phyloP scores from a whole-genome alignment of 2,113 vertebrate genomes.

The Boulengeromyrus knoepffleri region DNA sequence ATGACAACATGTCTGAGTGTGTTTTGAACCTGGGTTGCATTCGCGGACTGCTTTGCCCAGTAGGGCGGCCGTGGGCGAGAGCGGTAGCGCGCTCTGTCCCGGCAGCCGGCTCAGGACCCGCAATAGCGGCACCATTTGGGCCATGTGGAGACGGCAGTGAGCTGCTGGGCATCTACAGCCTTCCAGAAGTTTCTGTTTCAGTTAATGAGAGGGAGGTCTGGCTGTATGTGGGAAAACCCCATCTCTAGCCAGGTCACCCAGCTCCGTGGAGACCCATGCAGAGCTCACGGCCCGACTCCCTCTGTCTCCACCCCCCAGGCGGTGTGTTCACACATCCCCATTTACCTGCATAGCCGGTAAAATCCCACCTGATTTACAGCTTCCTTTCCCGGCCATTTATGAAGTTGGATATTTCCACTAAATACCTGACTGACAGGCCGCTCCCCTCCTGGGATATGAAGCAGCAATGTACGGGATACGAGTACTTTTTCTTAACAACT shows the following conservation, averaged over 20 bases:
- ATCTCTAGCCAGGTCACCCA: neutral
- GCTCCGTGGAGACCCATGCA: neutral
- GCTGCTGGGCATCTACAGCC: neutral
- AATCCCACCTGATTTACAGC: neutral
- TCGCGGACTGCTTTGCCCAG: neutral
- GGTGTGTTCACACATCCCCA: neutral
- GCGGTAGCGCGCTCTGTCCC: neutral
- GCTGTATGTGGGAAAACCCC: neutral
- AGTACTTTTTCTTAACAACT: neutral
- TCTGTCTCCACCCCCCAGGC: neutral
- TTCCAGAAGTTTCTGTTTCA: neutral
- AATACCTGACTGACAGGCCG: neutral
- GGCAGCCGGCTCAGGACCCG: neutral
- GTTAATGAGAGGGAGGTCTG: neutral
- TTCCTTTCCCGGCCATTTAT: neutral
- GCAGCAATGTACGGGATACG: neutral
- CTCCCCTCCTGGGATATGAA: neutral
- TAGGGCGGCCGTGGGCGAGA: neutral
- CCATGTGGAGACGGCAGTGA: neutral
- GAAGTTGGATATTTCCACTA: neutral
- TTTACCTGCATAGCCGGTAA: neutral
- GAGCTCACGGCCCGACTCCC: neutral
- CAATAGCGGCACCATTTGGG: neutral
- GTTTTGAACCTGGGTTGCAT: slow-evolving; percentile 30
- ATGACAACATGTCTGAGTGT: slow-evolving; percentile 42